These are phyloP conservation scores for Ameiurus melas DNA, from an alignment of 2,113 vertebrate genomes.

Conservation along the genomic window DNA sequence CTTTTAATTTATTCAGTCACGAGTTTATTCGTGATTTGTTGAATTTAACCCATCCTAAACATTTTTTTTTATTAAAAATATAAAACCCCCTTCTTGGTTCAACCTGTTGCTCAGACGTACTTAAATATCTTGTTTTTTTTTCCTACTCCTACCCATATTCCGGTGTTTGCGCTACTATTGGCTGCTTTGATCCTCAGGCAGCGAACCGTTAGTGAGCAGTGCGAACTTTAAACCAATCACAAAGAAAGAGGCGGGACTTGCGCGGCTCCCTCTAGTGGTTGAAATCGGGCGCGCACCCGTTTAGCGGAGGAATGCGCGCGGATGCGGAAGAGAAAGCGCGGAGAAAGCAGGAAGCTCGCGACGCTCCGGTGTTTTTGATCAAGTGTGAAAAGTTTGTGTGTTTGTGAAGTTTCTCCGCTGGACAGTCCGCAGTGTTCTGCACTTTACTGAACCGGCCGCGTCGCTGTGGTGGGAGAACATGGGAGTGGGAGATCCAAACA, in stretches of 20 bases:
- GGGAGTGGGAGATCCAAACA: constrained; percentile 50
- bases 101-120: not conserved
- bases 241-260: not conserved
- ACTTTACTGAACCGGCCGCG: not conserved
- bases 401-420: not conserved
- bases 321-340: not conserved
- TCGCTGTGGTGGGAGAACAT: not conserved
- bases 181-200: not conserved
- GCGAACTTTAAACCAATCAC: not conserved
- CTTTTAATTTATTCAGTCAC: not conserved
- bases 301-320: not conserved
- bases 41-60: not conserved
- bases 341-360: not conserved
- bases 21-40: not conserved
- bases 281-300: not conserved
- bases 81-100: not conserved
- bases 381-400: not conserved
- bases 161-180: not conserved
- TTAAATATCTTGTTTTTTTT: not conserved
- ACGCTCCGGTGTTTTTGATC: not conserved
- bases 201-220: not conserved
- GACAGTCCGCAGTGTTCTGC: not conserved
- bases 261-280: not conserved
- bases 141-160: not conserved
- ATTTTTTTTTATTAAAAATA: not conserved